Evolutionary conservation across 2,888 invertebrate genomes (phyloP).

Genomic region (Hesperia comma): DNA sequence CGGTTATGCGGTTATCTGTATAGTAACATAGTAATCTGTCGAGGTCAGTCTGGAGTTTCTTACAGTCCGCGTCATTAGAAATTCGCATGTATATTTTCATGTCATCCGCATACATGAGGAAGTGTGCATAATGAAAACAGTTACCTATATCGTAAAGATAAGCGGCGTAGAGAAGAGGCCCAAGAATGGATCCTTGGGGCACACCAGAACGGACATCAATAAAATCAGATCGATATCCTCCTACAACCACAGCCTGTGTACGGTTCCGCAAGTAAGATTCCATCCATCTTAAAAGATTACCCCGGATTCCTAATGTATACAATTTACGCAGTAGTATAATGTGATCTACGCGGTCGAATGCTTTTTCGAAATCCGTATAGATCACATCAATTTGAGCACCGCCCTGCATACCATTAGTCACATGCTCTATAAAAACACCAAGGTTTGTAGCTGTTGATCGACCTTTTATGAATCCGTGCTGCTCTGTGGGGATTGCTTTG

Average conservation of each 20-base stretch:
- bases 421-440: too few species aligned
- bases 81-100: not conserved
- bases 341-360: too few species aligned
- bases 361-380: too few species aligned
- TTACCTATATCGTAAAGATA: not conserved
- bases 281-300: constrained; percentile 1
- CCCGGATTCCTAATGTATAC: not conserved
- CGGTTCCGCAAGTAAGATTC: not conserved
- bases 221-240: too few species aligned
- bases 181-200: constrained; percentile 1
- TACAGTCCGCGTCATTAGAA: not conserved
- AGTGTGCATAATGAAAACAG: not conserved
- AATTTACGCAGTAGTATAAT: not conserved
- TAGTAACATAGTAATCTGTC: not conserved
- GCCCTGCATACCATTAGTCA: too few species aligned
- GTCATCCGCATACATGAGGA: not conserved
- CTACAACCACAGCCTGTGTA: too few species aligned
- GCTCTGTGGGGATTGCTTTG: too few species aligned
- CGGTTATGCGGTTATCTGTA: not conserved
- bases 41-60: not conserved
- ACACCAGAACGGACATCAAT: not conserved
- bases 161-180: too few species aligned
- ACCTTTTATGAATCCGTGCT: too few species aligned
- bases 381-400: too few species aligned
- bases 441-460: too few species aligned